Evolutionary conservation across 2,797 vertebrate species (phyloP), one percentile per base, ranked within the genome.

Genomic region (Tiaroga cobitis): DNA sequence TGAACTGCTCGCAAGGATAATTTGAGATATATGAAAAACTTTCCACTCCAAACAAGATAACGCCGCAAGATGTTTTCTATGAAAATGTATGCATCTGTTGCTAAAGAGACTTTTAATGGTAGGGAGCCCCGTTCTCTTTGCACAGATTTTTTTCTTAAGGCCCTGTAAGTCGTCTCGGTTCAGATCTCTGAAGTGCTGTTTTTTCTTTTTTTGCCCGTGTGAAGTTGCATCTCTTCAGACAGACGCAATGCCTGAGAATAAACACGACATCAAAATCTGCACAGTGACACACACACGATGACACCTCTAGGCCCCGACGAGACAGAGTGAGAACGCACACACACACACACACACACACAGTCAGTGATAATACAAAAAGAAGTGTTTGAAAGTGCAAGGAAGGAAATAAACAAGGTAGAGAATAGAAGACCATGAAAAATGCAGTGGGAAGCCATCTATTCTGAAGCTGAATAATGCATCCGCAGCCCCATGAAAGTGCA

Each of bases 391-490:
- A 81, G 80, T 68, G 69, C 56, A 68, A 67, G 56, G 18, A 29
- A 63, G 32, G 63, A 37, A n/a, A 79, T 79, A 37, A 70, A 84
- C 15, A 16, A 39, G 70, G 51, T 18, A 76, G 24, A 76, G 80
- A 69, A 82, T 61, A 83, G 78, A 86, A n/a, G 74, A 63, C n/a
- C 69, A 86, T 85, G 39, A 81, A 85, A 87, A 88, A 88, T 83
- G 70, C 82, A 87, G 65, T 29, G 70, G 26, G 67, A 83, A 41
- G 34, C 75, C 63, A 85, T 89, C 82, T 87, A 83, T 88, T 88
- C 80, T 54, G 32, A 81, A 70, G 41, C 79, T 86, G 82, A 86
- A 88, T 87, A 88, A 89, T 88, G 87, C 87, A 88, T 83, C 34
- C 26, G 19, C 49, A 77, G 75, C 61, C 81, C 84, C 81, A 86